A percentile compares a stretch with the other conserved stretches of the same genome.
phyloP scores from a whole-genome alignment of 2,888 invertebrate genomes.

The Lycia hirtaria region DNA sequence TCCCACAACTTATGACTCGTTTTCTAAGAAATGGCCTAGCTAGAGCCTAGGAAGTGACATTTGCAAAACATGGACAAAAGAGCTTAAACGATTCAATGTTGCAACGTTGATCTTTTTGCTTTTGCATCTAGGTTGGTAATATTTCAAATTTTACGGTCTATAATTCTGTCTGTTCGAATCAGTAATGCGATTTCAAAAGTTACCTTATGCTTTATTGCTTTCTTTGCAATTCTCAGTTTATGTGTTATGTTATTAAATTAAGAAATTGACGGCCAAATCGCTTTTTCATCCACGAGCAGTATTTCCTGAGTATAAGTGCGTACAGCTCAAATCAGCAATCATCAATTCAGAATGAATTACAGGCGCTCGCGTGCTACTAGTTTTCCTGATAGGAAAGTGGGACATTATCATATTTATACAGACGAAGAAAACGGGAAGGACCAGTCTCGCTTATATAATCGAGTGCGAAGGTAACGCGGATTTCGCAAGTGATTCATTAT shows the following conservation, averaged over 20 bases:
- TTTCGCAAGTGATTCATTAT: slow-evolving; percentile 16
- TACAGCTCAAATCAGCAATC: slow-evolving; percentile 56
- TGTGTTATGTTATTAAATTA: not conserved
- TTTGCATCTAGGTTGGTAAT: slow-evolving; percentile 7
- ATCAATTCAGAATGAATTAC: slow-evolving; percentile 55
- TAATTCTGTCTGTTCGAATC: slow-evolving; percentile 1
- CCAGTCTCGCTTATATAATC: slow-evolving; percentile 39
- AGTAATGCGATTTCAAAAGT: not conserved
- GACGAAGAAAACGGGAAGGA: slow-evolving; percentile 43
- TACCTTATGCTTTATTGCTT: not conserved
- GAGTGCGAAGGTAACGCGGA: slow-evolving; percentile 25
- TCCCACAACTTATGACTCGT: slow-evolving; percentile 35
- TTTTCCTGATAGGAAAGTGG: slow-evolving; percentile 77
- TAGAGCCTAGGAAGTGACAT: slow-evolving; percentile 36
- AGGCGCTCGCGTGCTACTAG: slow-evolving; percentile 58
- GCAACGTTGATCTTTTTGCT: slow-evolving; percentile 26
- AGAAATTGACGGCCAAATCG: slow-evolving; percentile 1
- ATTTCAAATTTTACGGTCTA: slow-evolving; percentile 16
- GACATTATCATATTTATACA: slow-evolving; percentile 76
- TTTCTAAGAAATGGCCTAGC: slow-evolving; percentile 36
- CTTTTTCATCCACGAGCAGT: slow-evolving; percentile 25
- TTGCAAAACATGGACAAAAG: slow-evolving; percentile 31
- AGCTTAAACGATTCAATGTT: slow-evolving; percentile 33
- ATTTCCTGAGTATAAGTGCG: slow-evolving; percentile 41
- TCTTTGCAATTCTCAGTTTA: not conserved